Evolutionary conservation across 2,888 invertebrate species (phyloP).

Genomic region (Sthenelais limicola): DNA sequence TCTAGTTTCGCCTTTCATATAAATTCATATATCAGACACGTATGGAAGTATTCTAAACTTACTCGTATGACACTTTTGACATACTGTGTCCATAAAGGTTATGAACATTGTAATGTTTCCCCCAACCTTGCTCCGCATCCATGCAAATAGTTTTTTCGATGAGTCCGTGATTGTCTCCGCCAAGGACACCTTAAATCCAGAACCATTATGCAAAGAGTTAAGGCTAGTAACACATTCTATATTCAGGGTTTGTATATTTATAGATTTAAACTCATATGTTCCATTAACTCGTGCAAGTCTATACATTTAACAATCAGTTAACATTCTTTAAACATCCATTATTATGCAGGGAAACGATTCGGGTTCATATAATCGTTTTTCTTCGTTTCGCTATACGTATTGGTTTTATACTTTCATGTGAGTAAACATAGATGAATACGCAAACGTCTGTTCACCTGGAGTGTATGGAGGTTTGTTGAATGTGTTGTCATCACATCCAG

Average conservation of each 20-base stretch:
- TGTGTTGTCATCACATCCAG: conserved; percentile 39
- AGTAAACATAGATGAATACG: not conserved
- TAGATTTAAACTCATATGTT: too few relatives aligned
- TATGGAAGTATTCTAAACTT: conserved; percentile 45
- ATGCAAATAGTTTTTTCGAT: conserved; percentile 84
- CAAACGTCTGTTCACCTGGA: conserved; percentile 35
- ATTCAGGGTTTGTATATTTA: too few relatives aligned
- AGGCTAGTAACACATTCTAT: not conserved
- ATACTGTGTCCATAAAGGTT: conserved; percentile 76
- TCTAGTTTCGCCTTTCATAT: too few relatives aligned
- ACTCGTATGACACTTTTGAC: conserved; percentile 64
- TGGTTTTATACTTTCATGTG: not conserved
- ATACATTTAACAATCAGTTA: too few relatives aligned
- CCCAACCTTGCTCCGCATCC: conserved; percentile 81
- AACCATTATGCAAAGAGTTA: too few relatives aligned
- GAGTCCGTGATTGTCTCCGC: conserved; percentile 44
- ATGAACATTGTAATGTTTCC: conserved; percentile 72
- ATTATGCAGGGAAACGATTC: not conserved
- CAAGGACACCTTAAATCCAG: conserved; percentile 34
- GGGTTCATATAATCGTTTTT: not conserved
- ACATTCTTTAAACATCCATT: too few relatives aligned
- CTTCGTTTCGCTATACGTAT: not conserved
- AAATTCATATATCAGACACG: too few relatives aligned
- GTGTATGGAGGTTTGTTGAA: conserved; percentile 53
- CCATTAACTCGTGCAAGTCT: too few relatives aligned